These are phyloP conservation scores for Empis livida DNA, from an alignment of 2,888 invertebrate genomes.

Conservation along the genomic window DNA sequence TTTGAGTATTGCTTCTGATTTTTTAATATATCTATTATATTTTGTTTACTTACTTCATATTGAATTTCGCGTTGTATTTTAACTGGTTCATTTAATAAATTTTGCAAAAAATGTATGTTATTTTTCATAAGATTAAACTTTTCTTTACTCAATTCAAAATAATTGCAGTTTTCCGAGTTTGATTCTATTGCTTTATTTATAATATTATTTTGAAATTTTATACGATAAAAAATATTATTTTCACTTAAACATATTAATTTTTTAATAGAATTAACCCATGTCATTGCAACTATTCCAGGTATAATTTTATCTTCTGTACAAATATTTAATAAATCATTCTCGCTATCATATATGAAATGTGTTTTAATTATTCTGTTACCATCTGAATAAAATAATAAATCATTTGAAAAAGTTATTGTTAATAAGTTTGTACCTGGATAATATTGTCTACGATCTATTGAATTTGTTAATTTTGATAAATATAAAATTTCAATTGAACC, in stretches of 20 bases:
- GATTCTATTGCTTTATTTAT: neutral
- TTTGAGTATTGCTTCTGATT: neutral
- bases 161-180: neutral
- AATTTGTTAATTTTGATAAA: constrained; percentile 16
- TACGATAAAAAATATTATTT: constrained; percentile 30
- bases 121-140: neutral
- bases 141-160: neutral
- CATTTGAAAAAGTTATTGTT: constrained; percentile 5
- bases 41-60: constrained; percentile 3
- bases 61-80: constrained; percentile 2
- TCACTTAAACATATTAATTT: constrained; percentile 28
- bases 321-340: constrained; percentile 19
- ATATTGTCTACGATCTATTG: constrained; percentile 21
- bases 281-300: constrained; percentile 26
- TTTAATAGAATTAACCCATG: constrained; percentile 22
- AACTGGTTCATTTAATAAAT: constrained; percentile 4
- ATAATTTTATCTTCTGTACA: constrained; percentile 19
- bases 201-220: neutral
- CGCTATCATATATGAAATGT: constrained; percentile 17
- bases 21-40: constrained; percentile 1
- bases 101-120: neutral
- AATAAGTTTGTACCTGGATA: constrained; percentile 20
- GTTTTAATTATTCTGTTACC: constrained; percentile 22
- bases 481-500: constrained; percentile 31
- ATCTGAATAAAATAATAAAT: constrained; percentile 16